phyloP scores from a whole-genome alignment of 1,140 invertebrate species.

The Halictus rubicundus region DNA sequence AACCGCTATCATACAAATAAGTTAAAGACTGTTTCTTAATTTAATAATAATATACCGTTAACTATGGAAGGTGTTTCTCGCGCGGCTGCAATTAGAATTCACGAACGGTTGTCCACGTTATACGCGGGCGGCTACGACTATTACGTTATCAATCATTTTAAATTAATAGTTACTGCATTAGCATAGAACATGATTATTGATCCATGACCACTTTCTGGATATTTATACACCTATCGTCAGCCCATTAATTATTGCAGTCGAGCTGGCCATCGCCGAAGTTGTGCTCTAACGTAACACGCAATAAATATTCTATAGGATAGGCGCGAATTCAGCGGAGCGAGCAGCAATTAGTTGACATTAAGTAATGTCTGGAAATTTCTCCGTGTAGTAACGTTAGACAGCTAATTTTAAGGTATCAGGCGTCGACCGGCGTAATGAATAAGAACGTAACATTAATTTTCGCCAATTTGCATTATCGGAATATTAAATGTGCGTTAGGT shows the following conservation, averaged over 20 bases:
- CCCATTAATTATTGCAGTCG: conserved; percentile 36
- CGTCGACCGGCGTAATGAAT: background rate
- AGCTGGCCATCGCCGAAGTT: conserved; percentile 31
- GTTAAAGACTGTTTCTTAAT: background rate
- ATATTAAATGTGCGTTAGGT: background rate
- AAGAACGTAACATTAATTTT: background rate
- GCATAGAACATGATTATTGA: conserved; percentile 25
- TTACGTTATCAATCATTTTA: conserved; percentile 28
- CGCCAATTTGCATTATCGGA: background rate
- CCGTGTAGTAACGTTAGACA: background rate
- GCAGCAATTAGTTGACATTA: conserved; percentile 39
- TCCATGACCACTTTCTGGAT: conserved; percentile 44
- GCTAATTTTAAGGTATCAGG: background rate
- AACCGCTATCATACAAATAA: background rate
- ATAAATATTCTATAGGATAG: conserved; percentile 37
- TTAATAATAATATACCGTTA: background rate
- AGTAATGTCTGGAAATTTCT: conserved; percentile 32
- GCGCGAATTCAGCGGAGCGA: conserved; percentile 33
- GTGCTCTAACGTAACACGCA: conserved; percentile 19
- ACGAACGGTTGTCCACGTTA: background rate
- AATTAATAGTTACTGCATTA: conserved; percentile 23
- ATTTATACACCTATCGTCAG: conserved; percentile 43
- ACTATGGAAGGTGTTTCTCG: background rate
- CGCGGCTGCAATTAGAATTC: background rate
- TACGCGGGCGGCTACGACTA: background rate